Evolutionary conservation across 2,797 vertebrate genomes (phyloP).

Genomic region (Luscinia megarhynchos): DNA sequence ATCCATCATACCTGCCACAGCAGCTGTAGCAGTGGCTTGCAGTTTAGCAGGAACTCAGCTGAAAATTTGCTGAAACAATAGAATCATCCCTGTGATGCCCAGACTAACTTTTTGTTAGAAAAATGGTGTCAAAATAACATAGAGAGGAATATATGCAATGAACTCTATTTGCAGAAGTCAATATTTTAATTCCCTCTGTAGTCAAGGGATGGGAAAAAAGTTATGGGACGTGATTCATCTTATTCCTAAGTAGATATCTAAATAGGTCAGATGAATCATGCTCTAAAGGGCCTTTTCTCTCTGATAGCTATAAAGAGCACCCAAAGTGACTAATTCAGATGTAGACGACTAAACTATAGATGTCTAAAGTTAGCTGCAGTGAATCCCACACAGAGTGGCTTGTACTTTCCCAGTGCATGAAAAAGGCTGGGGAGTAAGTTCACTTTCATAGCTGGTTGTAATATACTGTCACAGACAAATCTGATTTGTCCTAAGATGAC

Average conservation of each 20-base stretch:
- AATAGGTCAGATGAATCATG: slow-evolving; percentile 61
- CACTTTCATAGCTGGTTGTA: not conserved
- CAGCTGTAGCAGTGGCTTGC: not conserved
- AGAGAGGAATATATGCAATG: not conserved
- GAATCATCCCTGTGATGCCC: not conserved
- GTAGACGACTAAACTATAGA: slow-evolving; percentile 13
- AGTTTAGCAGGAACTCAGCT: not conserved
- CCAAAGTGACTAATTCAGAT: slow-evolving; percentile 42
- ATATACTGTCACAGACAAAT: not conserved
- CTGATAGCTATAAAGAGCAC: slow-evolving; percentile 19
- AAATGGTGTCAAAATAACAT: not conserved
- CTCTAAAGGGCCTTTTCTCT: slow-evolving; percentile 36
- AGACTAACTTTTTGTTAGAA: not conserved
- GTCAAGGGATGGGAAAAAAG: not conserved
- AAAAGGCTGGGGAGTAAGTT: not conserved
- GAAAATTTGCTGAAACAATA: not conserved
- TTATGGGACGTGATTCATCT: slow-evolving; percentile 33
- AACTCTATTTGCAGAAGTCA: not conserved
- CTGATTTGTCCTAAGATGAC: not conserved
- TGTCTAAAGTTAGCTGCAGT: slow-evolving; percentile 31
- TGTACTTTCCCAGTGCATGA: not conserved
- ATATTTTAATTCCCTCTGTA: not conserved
- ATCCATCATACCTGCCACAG: not conserved
- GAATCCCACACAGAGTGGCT: slow-evolving; percentile 29
- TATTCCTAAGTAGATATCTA: slow-evolving; percentile 39